phyloP scores from a whole-genome alignment of 2,113 vertebrate species.

The Calcarius ornatus region DNA sequence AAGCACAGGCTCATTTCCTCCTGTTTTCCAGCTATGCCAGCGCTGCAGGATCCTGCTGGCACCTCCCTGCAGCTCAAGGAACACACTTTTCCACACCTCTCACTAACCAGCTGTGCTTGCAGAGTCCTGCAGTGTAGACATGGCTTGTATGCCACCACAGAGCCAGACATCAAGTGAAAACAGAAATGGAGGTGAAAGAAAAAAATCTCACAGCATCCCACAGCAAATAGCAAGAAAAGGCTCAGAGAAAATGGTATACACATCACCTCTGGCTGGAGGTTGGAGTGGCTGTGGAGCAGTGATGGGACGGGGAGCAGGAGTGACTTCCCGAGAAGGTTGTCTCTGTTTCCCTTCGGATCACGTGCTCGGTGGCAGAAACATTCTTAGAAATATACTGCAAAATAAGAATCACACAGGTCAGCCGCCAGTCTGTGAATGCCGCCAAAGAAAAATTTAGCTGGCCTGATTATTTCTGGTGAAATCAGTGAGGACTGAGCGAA shows the following conservation, averaged over 20 bases:
- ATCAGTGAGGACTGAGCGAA: neutral
- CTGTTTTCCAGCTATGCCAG: neutral
- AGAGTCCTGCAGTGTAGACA: neutral
- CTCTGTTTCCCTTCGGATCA: constrained; percentile 89
- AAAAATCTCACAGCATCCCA: neutral
- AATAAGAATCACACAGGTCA: neutral
- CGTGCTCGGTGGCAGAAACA: constrained; percentile 87
- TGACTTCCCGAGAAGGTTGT: constrained; percentile 92
- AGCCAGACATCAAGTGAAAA: neutral
- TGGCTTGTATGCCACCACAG: neutral
- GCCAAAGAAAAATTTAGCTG: neutral
- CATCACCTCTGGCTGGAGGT: constrained; percentile 91
- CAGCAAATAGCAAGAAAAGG: neutral
- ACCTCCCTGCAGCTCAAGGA: neutral
- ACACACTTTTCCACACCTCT: neutral
- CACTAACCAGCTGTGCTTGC: neutral
- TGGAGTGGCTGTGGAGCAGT: constrained; percentile 90
- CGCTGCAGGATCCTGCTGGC: neutral
- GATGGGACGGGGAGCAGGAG: constrained; percentile 93
- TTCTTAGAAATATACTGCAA: constrained; percentile 96
- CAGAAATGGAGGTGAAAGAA: neutral
- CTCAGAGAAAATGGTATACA: neutral
- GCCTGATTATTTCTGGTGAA: neutral
- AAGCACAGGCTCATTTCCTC: neutral
- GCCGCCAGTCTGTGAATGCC: neutral